Conservation (phyloP, 1,140 invertebrate genomes). For the Lasioglossum albipes region DNA sequence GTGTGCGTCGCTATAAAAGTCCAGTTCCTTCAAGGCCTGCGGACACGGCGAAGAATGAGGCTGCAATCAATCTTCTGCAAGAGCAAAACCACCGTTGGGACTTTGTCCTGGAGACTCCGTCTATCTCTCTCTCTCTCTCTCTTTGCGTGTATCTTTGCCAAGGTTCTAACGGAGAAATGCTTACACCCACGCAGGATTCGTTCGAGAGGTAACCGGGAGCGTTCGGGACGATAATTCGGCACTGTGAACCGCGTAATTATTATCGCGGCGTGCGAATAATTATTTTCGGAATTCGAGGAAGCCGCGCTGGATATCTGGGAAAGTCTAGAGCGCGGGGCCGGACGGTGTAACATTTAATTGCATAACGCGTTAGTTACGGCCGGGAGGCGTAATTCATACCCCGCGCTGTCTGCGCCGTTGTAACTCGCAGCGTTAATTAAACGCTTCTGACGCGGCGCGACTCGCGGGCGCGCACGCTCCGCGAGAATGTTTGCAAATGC, state of each 20-base stretch:
- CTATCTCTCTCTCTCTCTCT: too few species aligned
- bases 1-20: too few species aligned
- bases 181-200: too few species aligned
- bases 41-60: too few species aligned
- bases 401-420: slow-evolving; percentile 19
- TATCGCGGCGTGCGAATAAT: not conserved
- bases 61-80: too few species aligned
- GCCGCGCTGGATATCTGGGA: not conserved
- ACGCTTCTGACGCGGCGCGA: not conserved
- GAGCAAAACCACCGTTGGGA: too few species aligned
- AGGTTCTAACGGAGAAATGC: too few species aligned
- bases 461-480: too few species aligned
- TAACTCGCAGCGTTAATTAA: slow-evolving; percentile 54
- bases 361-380: slow-evolving; percentile 36
- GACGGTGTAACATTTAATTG: slow-evolving; percentile 12
- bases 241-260: not conserved
- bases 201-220: too few species aligned
- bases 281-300: not conserved
- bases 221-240: not conserved
- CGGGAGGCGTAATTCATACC: slow-evolving; percentile 48
- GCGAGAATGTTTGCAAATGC: slow-evolving; percentile 3
- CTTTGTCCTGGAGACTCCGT: too few species aligned
- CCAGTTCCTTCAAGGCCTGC: too few species aligned
- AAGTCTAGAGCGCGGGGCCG: not conserved
- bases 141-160: too few species aligned